Conservation (phyloP, 2,113 vertebrate species). For the Nettapus auritus region DNA sequence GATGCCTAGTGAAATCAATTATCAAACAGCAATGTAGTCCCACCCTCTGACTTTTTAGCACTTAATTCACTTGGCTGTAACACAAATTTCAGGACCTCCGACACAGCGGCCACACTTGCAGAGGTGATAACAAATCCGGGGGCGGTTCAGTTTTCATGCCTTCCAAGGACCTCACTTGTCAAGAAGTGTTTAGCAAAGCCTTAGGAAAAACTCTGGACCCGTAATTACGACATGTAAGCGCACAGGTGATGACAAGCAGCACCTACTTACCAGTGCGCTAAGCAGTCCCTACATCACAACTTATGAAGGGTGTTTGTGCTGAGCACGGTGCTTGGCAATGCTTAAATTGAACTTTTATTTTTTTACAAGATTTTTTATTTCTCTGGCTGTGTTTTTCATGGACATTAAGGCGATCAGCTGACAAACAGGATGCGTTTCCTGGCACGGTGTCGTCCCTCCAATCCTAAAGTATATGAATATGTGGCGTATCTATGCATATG, state of each 20-base stretch:
- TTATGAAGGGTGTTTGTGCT: background rate
- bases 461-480: background rate
- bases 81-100: background rate
- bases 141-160: background rate
- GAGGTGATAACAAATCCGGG: background rate
- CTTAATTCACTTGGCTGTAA: background rate
- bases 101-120: background rate
- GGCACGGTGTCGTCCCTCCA: background rate
- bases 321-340: background rate
- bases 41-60: background rate
- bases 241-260: conserved; percentile 4
- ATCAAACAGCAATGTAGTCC: background rate
- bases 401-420: background rate
- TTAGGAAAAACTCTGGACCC: background rate
- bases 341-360: background rate
- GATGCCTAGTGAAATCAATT: background rate
- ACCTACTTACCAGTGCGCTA: background rate
- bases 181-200: background rate
- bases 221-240: background rate
- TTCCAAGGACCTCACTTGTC: background rate
- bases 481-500: background rate
- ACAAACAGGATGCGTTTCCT: background rate
- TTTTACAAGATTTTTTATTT: background rate
- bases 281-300: background rate
- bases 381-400: background rate